A percentile compares a stretch with the other conserved stretches of the same genome.
Evolutionary conservation across 2,113 vertebrate genomes (phyloP).

Genomic region (Ivindomyrus marchei): DNA sequence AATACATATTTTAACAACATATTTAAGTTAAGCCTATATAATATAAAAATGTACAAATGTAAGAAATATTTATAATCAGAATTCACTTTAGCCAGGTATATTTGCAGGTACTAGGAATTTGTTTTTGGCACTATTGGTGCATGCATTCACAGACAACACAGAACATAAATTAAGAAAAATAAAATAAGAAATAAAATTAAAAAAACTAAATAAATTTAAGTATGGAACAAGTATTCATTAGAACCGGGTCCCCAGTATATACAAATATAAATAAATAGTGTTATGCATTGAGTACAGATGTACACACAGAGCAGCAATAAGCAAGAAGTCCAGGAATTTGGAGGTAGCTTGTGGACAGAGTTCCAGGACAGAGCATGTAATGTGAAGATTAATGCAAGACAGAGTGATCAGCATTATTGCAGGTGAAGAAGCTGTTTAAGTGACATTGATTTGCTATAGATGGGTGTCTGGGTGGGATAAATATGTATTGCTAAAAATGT

Average conservation of each 20-base stretch:
- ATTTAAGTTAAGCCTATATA: neutral
- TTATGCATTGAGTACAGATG: neutral
- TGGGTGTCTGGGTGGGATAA: neutral
- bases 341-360: neutral
- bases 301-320: neutral
- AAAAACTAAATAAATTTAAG: neutral
- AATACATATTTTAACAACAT: neutral
- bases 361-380: neutral
- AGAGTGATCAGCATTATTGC: neutral
- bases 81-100: neutral
- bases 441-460: neutral
- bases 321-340: neutral
- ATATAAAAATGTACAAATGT: neutral
- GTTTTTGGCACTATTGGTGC: neutral
- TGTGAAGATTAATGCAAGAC: neutral
- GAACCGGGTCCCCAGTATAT: neutral
- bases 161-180: neutral
- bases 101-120: neutral
- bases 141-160: neutral
- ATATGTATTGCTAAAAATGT: neutral
- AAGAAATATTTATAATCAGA: neutral
- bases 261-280: neutral
- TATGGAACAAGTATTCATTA: neutral
- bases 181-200: neutral
- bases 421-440: neutral